Base-by-base conservation (phyloP, 2,113 vertebrate genomes). In the Paraplagusia blochii region DNA sequence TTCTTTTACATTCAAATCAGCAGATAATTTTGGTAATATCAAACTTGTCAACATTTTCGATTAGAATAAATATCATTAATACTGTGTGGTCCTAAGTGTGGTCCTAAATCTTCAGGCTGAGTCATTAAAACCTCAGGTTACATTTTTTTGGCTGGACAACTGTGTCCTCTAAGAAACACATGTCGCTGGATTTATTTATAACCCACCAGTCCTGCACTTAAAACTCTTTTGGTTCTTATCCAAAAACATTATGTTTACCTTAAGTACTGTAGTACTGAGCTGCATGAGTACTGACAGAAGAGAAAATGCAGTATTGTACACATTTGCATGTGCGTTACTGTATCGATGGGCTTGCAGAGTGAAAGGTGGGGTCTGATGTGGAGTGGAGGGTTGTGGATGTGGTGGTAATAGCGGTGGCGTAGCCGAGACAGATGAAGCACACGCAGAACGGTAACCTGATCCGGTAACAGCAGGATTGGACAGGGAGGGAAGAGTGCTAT, bases 401-500 rank as follows among this genome's bases (percentile, higher is more conserved):
- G 13, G 15, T 39, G 9, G 15, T 38, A 16, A 15, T 29, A 44
- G 48, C 7, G 34, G 34, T 40, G 53, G 53, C 34, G 56, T 43
- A 53, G 39, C 22, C 19, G 55, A 40, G 59, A 58, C 46, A 67
- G 78, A 71, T 59, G 77, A 51, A 67, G 69, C 75, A 54, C 73
- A 61, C 69, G 51, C 67, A 79, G 68, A 72, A 73, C 40, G 8
- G 87, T 81, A 88, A 89, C 85, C 70, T 57, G 85, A 90, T 82
- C 83, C 76, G 78, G 66, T 55, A 66, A 85, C 79, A 88, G 86
- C 87, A 85, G 80, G 65, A 83, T 62, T 78, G 85, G 80, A 74
- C 74, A 49, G 70, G 74, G 79, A 81, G 66, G 76, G 68, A 70
- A 68, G 56, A 62, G 18, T 11, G 65, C 85, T 86, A 88, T 88